Evolutionary conservation across 2,888 invertebrate species (phyloP), one percentile per base, ranked within the genome.

Genomic region (Sphaeridia pumilis): DNA sequence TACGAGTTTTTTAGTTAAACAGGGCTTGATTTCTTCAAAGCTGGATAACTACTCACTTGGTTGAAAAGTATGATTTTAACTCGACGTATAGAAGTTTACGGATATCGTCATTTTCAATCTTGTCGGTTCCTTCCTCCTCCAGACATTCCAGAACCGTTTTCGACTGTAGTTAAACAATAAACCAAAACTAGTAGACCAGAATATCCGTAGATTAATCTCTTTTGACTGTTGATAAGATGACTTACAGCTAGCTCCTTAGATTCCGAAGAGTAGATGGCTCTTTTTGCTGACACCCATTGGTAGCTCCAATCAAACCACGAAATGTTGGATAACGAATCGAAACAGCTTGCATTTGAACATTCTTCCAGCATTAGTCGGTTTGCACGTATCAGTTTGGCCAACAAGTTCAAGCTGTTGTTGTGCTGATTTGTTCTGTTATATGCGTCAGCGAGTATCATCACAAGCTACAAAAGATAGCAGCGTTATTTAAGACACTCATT

Each of bases 231-330:
- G 14, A 31, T 31, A 31, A 10, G 14, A 7, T 10, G 31, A 24
- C 35, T 41, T 24, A 51, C 50, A 44, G 45, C 27, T 17, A 51
- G 20, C 17, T 45, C 45, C 25, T 44, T 45, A 20, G n/a, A 26
- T 12, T 45, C 34, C 14, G 25, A n/a, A 3, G n/a, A 17, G 2
- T 24, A 28, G 21, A 26, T 31, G 25, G 22, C 22, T 28, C 50
- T n/a, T 26, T 51, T 51, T 27, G 44, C 31, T 3, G 34, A 43
- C 35, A 34, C 45, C 50, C 50, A 51, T 4, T 51, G 50, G 22
- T 51, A 51, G 24, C 28, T 45, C 50, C 50, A 51, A 36, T 51
- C 35, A 17, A 45, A 51, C 50, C 50, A 51, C 2, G 31, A 44
- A 10, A 44, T 26, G n/a, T 25, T 31, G 20, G 31, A 44, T 4